Conservation (phyloP, 37 sponge, comb jelly and placozoan species). For the Crambe crambe region DNA sequence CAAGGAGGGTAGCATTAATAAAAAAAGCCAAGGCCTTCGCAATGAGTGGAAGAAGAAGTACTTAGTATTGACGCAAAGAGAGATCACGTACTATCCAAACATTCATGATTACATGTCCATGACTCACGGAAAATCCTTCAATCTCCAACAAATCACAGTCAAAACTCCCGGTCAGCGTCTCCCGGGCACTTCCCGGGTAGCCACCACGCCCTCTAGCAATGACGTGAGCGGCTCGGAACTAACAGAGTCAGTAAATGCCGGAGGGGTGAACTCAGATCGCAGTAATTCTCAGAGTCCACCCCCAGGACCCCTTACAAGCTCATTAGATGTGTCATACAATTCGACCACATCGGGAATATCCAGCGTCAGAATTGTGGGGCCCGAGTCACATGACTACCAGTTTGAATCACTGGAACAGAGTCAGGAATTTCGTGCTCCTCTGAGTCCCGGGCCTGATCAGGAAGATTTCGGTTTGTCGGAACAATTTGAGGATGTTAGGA, state of each 20-base stretch:
- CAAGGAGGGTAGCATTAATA: conserved; percentile 79
- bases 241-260: not conserved
- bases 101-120: conserved; percentile 79
- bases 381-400: not conserved
- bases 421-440: conserved; percentile 1
- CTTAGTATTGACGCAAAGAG: conserved; percentile 57
- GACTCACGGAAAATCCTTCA: conserved; percentile 71
- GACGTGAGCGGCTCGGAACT: conserved; percentile 2
- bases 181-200: not conserved
- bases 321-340: conserved; percentile 1
- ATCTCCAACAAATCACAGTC: conserved; percentile 71
- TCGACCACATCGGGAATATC: conserved; percentile 2
- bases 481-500: conserved; percentile 11
- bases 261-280: conserved; percentile 5
- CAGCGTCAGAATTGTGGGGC: not conserved
- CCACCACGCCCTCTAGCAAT: conserved; percentile 3
- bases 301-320: not conserved
- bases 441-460: conserved; percentile 12
- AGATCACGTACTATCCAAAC: conserved; percentile 87
- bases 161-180: conserved; percentile 67
- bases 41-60: conserved; percentile 94
- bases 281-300: conserved; percentile 27
- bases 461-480: conserved; percentile 32
- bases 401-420: not conserved
- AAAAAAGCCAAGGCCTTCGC: conserved; percentile 58